Evolutionary conservation across 2,797 vertebrate genomes (phyloP).

Genomic region (Manis pentadactyla): DNA sequence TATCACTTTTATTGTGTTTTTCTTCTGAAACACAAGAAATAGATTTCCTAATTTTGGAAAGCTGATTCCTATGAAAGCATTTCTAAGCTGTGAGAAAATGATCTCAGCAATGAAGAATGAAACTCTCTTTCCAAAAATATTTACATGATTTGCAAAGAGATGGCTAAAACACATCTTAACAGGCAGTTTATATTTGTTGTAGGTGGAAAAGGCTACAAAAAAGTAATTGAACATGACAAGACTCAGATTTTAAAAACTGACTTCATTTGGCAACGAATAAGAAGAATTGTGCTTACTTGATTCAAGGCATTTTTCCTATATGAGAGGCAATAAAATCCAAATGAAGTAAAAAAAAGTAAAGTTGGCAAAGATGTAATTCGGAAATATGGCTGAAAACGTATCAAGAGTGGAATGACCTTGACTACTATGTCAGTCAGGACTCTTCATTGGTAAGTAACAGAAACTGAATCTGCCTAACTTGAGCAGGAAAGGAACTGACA

Average conservation of each 20-base stretch:
- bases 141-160: conserved; percentile 19
- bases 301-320: background rate
- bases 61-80: conserved; percentile 13
- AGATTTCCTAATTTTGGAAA: conserved; percentile 27
- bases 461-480: background rate
- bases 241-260: conserved; percentile 18
- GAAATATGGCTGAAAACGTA: background rate
- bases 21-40: conserved; percentile 35
- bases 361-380: background rate
- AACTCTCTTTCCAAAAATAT: conserved; percentile 17
- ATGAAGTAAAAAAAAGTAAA: conserved; percentile 16
- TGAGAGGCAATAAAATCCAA: background rate
- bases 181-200: background rate
- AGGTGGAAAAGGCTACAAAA: background rate
- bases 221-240: conserved; percentile 21
- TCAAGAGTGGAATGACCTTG: background rate
- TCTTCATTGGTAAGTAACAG: background rate
- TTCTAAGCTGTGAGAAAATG: background rate
- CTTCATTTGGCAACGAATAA: conserved; percentile 24
- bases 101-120: background rate
- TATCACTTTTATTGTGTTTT: background rate
- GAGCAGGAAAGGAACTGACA: background rate
- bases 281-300: conserved; percentile 57
- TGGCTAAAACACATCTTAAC: background rate
- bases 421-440: background rate